phyloP scores from a whole-genome alignment of 2,888 invertebrate genomes.

The Philonicus albiceps region DNA sequence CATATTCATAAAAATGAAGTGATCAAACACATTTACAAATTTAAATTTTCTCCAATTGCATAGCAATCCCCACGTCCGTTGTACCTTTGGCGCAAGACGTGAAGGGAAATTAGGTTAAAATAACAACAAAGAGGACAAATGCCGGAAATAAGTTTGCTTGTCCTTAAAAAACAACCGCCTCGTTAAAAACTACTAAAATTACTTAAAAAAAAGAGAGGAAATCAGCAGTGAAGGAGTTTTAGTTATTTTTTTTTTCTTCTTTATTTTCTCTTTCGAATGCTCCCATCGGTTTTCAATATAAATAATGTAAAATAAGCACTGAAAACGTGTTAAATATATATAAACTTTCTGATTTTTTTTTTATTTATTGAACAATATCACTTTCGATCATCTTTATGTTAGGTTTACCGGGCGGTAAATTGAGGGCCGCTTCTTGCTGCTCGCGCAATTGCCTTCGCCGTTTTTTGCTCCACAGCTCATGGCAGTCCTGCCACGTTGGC shows the following conservation, averaged over 20 bases:
- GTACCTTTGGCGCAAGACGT: neutral
- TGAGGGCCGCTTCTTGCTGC: slow-evolving; percentile 62
- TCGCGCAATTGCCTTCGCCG: slow-evolving; percentile 85
- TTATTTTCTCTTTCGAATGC: neutral
- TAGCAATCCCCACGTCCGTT: neutral
- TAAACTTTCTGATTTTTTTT: neutral
- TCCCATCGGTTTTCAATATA: slow-evolving; percentile 17
- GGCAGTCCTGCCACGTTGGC: slow-evolving; percentile 98
- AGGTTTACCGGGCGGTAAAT: slow-evolving; percentile 48
- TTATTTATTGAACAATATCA: slow-evolving; percentile 46
- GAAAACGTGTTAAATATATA: slow-evolving; percentile 19
- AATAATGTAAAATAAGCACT: slow-evolving; percentile 28
- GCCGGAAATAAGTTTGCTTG: neutral
- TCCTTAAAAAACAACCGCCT: neutral
- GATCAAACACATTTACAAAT: neutral
- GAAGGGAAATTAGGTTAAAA: neutral
- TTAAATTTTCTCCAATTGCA: neutral
- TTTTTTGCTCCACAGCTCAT: slow-evolving; percentile 98
- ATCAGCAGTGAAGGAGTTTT: slow-evolving; percentile 22
- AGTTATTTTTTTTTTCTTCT: neutral
- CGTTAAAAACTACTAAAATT: neutral
- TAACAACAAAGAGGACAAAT: neutral
- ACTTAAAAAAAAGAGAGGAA: slow-evolving; percentile 16
- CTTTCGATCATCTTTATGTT: slow-evolving; percentile 40
- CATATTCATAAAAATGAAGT: neutral